Evolutionary conservation across 2,888 invertebrate genomes (phyloP), one percentile per base, ranked within the genome.

Genomic region (Ophion obscuratus): DNA sequence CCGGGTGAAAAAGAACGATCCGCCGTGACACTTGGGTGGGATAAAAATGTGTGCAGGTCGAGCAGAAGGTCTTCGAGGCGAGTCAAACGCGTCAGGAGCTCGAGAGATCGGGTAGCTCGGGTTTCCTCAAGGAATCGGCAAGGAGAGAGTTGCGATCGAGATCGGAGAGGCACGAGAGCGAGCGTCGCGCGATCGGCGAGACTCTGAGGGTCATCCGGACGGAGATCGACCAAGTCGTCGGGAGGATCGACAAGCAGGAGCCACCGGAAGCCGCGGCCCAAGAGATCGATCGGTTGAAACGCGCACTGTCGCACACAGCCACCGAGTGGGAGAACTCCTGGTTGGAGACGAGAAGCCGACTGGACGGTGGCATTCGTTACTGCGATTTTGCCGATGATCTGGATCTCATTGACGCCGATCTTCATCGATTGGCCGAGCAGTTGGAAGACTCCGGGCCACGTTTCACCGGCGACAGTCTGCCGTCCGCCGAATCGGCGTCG

Each of bases 311-410:
- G 88, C 94, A 95, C 74, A 94, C 96, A 86, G 95, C 95, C 87
- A 94, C 95, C 81, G 95, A 95, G 87, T 97, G 97, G 95, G 96
- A 97, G 91, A 94, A 94, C 40, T 95, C 96, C 70, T 96, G 96
- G 95, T 89, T 88, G 2, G 94, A 95, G 44, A 95, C 95, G 81
- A 96, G 96, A 92, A 95, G 95, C 84, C 95, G 95, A 80, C 92
- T 97, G 68, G 96, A 97, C 91, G 96, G 96, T 86, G 95, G 96
- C 90, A 94, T 95, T 70, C 96, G 96, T 89, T 94, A 96, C 83
- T 96, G 96, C 90, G 96, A 96, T 90, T 97, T 97, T 92, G 95
- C 96, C 91, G 95, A 95, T 83, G 97, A 97, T 92, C 95, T 97
- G 53, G 95, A 95, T 87, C 95, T 96, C 93, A 97, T 97, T 83